These are phyloP conservation scores for Chiroxiphia lanceolata DNA, from an alignment of 2,797 vertebrate species.

Conservation along the genomic window DNA sequence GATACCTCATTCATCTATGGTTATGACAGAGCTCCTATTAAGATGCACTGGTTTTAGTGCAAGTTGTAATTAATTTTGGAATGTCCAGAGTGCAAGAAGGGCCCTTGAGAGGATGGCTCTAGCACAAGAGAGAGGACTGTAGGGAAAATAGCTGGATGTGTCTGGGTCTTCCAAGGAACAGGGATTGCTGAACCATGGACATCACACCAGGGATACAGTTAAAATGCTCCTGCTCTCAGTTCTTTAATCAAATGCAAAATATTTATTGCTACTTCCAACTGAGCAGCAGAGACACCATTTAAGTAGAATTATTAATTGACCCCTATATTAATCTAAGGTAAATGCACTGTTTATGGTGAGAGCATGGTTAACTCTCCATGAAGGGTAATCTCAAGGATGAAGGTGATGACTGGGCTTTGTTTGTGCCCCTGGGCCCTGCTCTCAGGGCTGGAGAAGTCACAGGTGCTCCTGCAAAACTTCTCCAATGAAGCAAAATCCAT, in stretches of 20 bases:
- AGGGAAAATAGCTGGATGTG: not conserved
- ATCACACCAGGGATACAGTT: not conserved
- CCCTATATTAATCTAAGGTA: accelerated
- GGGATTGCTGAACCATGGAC: not conserved
- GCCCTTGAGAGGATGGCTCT: not conserved
- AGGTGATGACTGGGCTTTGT: not conserved
- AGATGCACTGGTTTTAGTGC: not conserved
- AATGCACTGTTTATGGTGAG: not conserved
- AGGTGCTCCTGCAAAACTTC: accelerated
- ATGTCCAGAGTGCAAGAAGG: not conserved
- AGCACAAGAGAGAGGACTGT: not conserved
- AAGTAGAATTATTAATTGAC: not conserved
- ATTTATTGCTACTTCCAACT: not conserved
- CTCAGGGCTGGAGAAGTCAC: not conserved
- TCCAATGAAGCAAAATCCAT: not conserved
- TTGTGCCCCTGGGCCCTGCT: accelerated
- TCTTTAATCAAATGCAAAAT: not conserved
- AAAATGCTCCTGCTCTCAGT: not conserved
- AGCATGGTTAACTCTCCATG: not conserved
- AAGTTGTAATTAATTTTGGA: not conserved
- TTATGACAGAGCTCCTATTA: not conserved
- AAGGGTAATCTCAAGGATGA: not conserved
- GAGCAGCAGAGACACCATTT: not conserved
- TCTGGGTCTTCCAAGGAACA: not conserved
- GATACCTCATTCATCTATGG: not conserved